Conservation (phyloP, 64 coral and sea anemone species). For the Montipora capricornis region DNA sequence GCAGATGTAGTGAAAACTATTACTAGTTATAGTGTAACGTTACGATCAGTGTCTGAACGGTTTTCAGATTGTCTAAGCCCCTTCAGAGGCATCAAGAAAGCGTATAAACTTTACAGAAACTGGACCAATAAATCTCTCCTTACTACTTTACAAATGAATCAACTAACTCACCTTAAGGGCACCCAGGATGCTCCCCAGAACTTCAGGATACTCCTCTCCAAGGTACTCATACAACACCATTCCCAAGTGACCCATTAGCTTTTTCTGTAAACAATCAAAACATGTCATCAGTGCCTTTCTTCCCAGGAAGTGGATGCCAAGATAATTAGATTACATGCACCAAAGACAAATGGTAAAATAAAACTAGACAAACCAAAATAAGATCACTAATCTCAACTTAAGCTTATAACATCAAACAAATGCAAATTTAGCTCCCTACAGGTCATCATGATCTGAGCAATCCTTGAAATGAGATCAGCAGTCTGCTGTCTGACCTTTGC, state of each 20-base stretch:
- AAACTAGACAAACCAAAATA: too few relatives aligned
- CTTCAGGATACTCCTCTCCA: conserved; percentile 99
- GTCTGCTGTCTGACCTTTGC: conserved; percentile 99
- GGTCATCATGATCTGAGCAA: conserved; percentile 99
- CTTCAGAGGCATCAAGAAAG: too few relatives aligned
- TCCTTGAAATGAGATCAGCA: conserved; percentile 97
- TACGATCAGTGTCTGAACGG: too few relatives aligned
- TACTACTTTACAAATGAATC: neutral
- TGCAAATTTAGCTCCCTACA: conserved; percentile 87
- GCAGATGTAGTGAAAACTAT: too few relatives aligned
- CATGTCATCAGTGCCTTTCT: neutral
- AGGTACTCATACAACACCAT: conserved; percentile 99
- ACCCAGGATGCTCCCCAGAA: conserved; percentile 95
- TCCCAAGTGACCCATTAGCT: conserved; percentile 97
- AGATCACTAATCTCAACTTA: too few relatives aligned
- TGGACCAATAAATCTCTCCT: too few relatives aligned
- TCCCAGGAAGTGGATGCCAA: neutral
- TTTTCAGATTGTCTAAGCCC: too few relatives aligned
- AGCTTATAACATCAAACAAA: too few relatives aligned
- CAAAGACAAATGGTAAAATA: too few relatives aligned
- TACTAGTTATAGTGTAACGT: too few relatives aligned
- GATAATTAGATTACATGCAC: too few relatives aligned
- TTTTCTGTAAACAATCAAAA: conserved; percentile 78
- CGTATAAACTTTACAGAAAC: too few relatives aligned
- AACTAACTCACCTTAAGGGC: conserved; percentile 80